Evolutionary conservation across 2,888 invertebrate species (phyloP), one percentile per base, ranked within the genome.

Genomic region (Calliphora vomitoria): DNA sequence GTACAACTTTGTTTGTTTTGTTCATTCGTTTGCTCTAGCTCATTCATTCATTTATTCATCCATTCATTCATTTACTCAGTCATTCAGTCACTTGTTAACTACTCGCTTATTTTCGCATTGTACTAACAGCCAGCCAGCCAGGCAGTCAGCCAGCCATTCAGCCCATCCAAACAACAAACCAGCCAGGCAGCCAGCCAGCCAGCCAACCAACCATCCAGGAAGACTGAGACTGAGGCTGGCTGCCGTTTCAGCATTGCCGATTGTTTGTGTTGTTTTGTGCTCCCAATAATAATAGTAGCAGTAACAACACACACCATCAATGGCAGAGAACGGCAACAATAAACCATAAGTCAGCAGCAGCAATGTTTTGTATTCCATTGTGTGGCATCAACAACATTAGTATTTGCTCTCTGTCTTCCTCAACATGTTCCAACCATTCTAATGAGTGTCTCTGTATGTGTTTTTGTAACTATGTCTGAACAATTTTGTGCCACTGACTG

Each of bases 1-100:
- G 87, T 88, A 83, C 85, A 87, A 85, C 87, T 87, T 82, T 82
- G 84, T 83, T 87, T 87, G 87, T 87, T 87, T 87, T 87, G 87
- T 87, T 87, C 85, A 82, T 87, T 85, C 78, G 83, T 55, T 82
- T 80, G 87, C 76, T 82, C 69, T 79, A 74, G 82, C 80, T 87
- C 87, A 87, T 87, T 87, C 86, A 87, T 86, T 83, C 72, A 84
- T 87, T 84, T 38, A 84, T 81, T 78, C 78, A 80, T 75, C 55
- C 83, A 80, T 85, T 80, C 82, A 84, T 87, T 79, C 84, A 79
- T 85, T 85, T 64, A 82, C 74, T 87, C 82, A 85, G 60, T 87
- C 85, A 84, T 76, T 87, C 84, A 87, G 75, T 87, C 87, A 87
- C 74, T 87, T 87, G 82, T 85, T 87, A 87, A 87, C 87, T 87